Base-by-base conservation (phyloP, 2,888 invertebrate genomes). In the Nycteola revayana region DNA sequence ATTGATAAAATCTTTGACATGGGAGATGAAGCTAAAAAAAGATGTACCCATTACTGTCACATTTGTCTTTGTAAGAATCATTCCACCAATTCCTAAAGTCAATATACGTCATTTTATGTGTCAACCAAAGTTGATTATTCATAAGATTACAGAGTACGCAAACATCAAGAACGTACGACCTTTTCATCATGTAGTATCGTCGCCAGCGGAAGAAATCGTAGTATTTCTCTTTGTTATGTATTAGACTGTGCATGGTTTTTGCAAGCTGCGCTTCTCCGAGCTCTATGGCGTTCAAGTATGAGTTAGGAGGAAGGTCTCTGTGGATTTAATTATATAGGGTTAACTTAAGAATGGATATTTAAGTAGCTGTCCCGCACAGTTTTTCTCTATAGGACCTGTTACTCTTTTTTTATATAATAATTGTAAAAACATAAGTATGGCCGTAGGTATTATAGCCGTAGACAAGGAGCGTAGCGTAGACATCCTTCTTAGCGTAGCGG, bases 291-390 rank as follows among this genome's bases (percentile, higher is more conserved):
- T 77, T 64, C 21, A 85, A 17, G 28, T 73, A 81, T 0, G 81
- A 81, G 3, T 64, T 42, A 7, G 73, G 75, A 2, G 75, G 77
- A 1, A 84, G 42, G 32, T 66, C 66, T 33, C 78, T 69, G 69
- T 8, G 42, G 60, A 78, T 75, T 1, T 90, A 90, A 1, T 90
- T 83, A 32, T 85, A 14, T n/a, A n/a, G n/a, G n/a, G n/a, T n/a
- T n/a, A n/a, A n/a, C n/a, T n/a, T n/a, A n/a, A n/a, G n/a, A n/a
- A n/a, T n/a, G n/a, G n/a, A n/a, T n/a, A n/a, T n/a, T n/a, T n/a
- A n/a, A n/a, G n/a, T n/a, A n/a, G n/a, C n/a, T n/a, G n/a, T n/a
- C n/a, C n/a, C n/a, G n/a, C n/a, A n/a, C n/a, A n/a, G n/a, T n/a
- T n/a, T n/a, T n/a, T n/a, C n/a, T n/a, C n/a, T n/a, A n/a, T n/a